Evolutionary conservation across 2,888 invertebrate genomes (phyloP), one percentile per base, ranked within the genome.

Genomic region (Hypena proboscidalis): DNA sequence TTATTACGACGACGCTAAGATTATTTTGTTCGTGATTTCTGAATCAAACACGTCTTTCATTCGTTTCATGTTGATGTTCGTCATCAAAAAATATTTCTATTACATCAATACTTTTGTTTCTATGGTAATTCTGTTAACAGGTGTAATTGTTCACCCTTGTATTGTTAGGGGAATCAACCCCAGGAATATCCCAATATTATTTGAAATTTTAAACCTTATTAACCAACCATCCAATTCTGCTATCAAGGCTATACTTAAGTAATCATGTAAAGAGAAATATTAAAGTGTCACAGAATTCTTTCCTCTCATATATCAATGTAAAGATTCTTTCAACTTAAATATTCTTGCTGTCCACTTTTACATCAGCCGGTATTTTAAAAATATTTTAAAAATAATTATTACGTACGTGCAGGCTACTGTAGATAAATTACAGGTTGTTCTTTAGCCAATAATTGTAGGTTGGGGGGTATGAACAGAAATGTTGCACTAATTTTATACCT

Each of bases 321-420:
- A 56, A 37, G 35, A 47, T 48, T 43, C 31, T 17, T 30, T 44
- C 32, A 46, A 52, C 35, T 34, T 52, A 39, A 23, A 35, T 32
- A 40, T 50, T 57, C 32, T 61, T 55, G 40, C 26, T 39, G 26
- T 32, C 39, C 47, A 48, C 38, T 45, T 46, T 65, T 43, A 43
- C 58, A 36, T 47, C 31, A 19, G 19, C 46, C 53, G 41, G 43
- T 70, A 64, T 65, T 73, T 78, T 77, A 73, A 67, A 75, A 76
- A 69, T 65, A 76, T 80, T 79, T 48, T 11, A 47, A 71, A 74
- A 75, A 77, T 80, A 81, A 82, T 80, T 75, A 75, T 69, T 67
- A 72, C 65, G 60, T 73, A 70, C 70, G 70, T 68, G 68, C 58
- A 65, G 56, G 80, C 83, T 83, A 80, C 83, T 79, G 77, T 78